Evolutionary conservation across 2,797 vertebrate genomes (phyloP), one percentile per base, ranked within the genome.

Genomic region (Microctenopoma lineatum): DNA sequence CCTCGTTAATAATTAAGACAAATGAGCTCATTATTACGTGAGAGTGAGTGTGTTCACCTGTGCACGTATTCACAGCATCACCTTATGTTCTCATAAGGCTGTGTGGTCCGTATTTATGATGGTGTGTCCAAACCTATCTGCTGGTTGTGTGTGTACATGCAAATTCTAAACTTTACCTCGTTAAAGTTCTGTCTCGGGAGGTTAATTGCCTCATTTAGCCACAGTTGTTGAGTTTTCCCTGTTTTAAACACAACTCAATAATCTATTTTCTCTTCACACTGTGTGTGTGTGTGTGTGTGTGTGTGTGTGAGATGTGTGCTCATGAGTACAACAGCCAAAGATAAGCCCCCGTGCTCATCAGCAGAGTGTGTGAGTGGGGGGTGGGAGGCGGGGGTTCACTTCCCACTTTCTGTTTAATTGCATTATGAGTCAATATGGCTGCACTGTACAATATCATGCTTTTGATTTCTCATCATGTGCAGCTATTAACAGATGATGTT

Each of bases 1-100:
- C 76, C 77, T 83, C 59, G 77, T 83, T 87, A 88, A 86, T 87
- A 74, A 90, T 89, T 85, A 86, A 88, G 86, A 89, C 87, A 87
- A 89, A 91, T 75, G 62, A 88, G 80, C 73, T 88, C 81, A 85
- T 90, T 87, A 89, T 82, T 72, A 79, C 77, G 72, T 68, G 58
- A 18, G 54, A 34, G 54, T 8, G 9, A 32, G 65, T 62, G 47
- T 57, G 18, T 39, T 57, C 32, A 45, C 0, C 18, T 21, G 39
- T 50, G 27, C 39, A 39, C 53, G 63, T 21, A 64, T 41, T 41
- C 41, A 21, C 15, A 5, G 2, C 32, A 69, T 16, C 27, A 11
- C 54, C 59, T 34, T 74, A 59, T 47, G 21, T 36, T 48, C 18
- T 61, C 61, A 3, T 32, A 7, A 50, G 39, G 53, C 59, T 25